Evolutionary conservation across 2,888 invertebrate species (phyloP).

Genomic region (Hypolimnas misippus): DNA sequence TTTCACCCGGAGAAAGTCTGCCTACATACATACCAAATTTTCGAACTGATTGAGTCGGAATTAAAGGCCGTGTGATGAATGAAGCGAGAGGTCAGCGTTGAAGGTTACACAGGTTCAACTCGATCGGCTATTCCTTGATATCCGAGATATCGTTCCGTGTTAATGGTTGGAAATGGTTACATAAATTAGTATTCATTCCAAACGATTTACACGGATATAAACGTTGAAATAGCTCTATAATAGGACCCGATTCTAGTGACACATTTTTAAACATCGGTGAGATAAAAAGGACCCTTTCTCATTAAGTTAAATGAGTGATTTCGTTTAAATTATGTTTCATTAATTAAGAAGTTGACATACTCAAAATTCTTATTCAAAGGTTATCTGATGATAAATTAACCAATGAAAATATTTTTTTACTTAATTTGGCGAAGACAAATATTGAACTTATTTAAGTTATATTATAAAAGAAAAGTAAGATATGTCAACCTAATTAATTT

Average conservation of each 20-base stretch:
- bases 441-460: no score
- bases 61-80: slow-evolving; percentile 53
- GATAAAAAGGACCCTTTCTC: background rate
- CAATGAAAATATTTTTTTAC: no score
- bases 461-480: background rate
- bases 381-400: no score
- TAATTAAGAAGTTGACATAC: no score
- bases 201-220: background rate
- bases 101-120: slow-evolving; percentile 47
- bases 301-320: background rate
- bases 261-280: background rate
- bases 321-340: no score
- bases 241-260: background rate
- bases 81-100: slow-evolving; percentile 49
- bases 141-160: slow-evolving; percentile 21
- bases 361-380: no score
- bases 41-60: slow-evolving; percentile 76
- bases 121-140: slow-evolving; percentile 22
- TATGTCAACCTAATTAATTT: slow-evolving; percentile 23
- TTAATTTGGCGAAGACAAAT: no score
- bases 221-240: background rate
- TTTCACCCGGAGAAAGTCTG: slow-evolving; percentile 82
- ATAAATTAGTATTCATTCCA: background rate
- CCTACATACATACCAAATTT: slow-evolving; percentile 84
- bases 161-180: slow-evolving; percentile 19